Base-by-base conservation (phyloP, 2,113 vertebrate genomes). In the Pelobates fuscus region DNA sequence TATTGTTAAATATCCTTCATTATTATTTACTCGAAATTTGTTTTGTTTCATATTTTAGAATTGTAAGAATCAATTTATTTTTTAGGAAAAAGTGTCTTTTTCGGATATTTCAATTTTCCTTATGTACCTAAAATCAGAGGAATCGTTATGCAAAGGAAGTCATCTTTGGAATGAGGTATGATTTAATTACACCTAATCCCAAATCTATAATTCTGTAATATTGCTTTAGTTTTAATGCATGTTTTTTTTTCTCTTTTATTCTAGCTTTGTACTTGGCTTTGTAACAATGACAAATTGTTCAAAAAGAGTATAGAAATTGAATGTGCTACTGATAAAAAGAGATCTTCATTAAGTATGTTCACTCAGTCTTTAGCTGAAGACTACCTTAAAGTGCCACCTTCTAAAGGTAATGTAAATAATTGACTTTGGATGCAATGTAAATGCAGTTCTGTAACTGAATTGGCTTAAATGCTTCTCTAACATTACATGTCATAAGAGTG, bases 261-360 rank as follows among this genome's bases (percentile, higher is more conserved):
- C 71, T 78, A 98, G 95, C 75, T 95, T 65, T 96, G 94, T 81
- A 80, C 85, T 10, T 99, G 96, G 97, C 63, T 98, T 12, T 61
- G 58, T 69, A 81, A 80, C 27, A 95, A 93, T 52, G 94, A 97
- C 41, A 74, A 67, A 15, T 14, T 7, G 70, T 98, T 98, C 79
- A 88, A 72, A 70, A 81, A 78, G 20, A 10, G 83, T 2, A 29
- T 75, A 17, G 2, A 60, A 5, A 58, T 46, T 24, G 70, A 66
- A 43, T 54, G 61, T 1, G 1, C 0, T 24, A 73, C 66, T 2
- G 24, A 0, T 64, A 25, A 24, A 0, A 80, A 84, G 61, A 61
- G 66, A 0, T 78, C 78, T 0, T 74, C 79, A 0, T 76, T 93
- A 8, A 85, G 78, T 70, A 65, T 80, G 0, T 87, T 89, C 1